These are phyloP conservation scores for Lasiommata megera DNA, from an alignment of 2,888 invertebrate genomes.

Conservation along the genomic window DNA sequence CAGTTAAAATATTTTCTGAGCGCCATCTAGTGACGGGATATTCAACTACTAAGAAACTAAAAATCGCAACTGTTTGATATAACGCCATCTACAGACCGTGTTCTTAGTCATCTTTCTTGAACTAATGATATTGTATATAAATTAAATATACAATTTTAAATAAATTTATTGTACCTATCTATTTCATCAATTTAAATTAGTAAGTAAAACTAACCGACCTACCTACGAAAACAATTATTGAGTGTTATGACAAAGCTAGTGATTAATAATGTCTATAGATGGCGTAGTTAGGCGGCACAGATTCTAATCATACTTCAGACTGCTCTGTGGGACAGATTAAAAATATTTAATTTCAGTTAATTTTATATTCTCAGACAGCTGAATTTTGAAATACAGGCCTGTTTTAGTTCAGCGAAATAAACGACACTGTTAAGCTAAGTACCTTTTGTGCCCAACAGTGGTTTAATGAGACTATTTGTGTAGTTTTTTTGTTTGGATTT, in stretches of 20 bases:
- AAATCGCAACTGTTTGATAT: too few species aligned
- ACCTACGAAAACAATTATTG: neutral
- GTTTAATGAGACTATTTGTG: neutral
- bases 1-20: neutral
- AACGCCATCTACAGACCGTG: neutral
- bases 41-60: neutral
- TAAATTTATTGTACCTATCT: too few species aligned
- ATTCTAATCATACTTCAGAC: too few species aligned
- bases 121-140: too few species aligned
- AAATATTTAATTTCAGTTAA: too few species aligned
- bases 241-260: neutral
- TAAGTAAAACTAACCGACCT: too few species aligned
- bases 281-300: neutral
- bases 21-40: neutral
- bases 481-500: constrained; percentile 5
- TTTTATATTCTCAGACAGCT: neutral
- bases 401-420: neutral
- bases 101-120: neutral
- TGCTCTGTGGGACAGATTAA: too few species aligned
- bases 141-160: too few species aligned
- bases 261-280: neutral
- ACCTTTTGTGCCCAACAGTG: neutral
- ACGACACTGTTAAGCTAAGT: neutral
- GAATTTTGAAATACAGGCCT: neutral
- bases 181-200: too few species aligned